These are phyloP conservation scores for Stratiolaelaps scimitus DNA, from an alignment of 1,140 invertebrate species.

Conservation along the genomic window DNA sequence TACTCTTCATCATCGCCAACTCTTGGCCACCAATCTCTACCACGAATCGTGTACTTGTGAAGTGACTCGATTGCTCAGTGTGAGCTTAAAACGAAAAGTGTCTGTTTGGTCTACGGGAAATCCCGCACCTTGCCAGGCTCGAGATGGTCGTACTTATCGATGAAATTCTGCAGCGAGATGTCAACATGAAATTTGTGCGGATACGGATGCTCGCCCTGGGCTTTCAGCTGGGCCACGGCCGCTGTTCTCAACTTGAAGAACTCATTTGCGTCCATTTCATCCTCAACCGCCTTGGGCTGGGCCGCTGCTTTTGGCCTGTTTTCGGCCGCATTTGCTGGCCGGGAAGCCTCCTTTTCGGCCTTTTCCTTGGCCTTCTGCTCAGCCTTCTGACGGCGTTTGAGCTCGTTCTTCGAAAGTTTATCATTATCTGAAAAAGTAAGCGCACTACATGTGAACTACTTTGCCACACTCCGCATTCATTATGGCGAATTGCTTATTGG, in stretches of 20 bases:
- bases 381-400: conserved; percentile 74
- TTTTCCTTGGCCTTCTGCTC: conserved; percentile 88
- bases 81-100: too few relatives aligned
- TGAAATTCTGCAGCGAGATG: conserved; percentile 75
- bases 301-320: conserved; percentile 40
- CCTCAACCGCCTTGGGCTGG: conserved; percentile 46
- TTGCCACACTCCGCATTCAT: too few relatives aligned
- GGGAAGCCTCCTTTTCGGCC: conserved; percentile 56
- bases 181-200: conserved; percentile 95
- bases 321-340: conserved; percentile 40
- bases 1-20: too few relatives aligned
- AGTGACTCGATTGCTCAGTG: too few relatives aligned
- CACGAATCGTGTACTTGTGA: too few relatives aligned
- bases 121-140: conserved; percentile 34
- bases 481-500: too few relatives aligned
- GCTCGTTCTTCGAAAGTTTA: conserved; percentile 54
- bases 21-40: too few relatives aligned
- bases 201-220: conserved; percentile 68
- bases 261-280: conserved; percentile 84
- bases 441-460: too few relatives aligned
- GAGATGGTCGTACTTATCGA: conserved; percentile 61
- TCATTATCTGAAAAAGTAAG: too few relatives aligned
- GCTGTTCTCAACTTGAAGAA: conserved; percentile 71
- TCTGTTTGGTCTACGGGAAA: too few relatives aligned
- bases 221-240: conserved; percentile 62